These are phyloP conservation scores for Digitonthophagus gazella DNA, from an alignment of 2,888 invertebrate species.

Conservation along the genomic window DNA sequence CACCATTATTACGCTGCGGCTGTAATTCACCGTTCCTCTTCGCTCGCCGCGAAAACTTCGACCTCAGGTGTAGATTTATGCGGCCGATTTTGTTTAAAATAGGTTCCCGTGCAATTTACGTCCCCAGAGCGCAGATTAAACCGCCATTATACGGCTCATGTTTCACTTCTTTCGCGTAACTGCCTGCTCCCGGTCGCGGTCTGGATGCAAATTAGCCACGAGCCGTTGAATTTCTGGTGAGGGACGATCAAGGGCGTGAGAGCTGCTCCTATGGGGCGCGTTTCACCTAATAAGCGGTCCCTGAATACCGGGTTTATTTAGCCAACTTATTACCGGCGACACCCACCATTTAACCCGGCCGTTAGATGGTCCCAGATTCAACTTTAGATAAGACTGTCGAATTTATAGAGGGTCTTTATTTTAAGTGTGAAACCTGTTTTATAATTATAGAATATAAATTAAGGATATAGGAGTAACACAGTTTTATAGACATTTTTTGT, in stretches of 20 bases:
- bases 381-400: conserved; percentile 20
- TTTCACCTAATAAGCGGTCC: conserved; percentile 38
- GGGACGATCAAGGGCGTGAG: conserved; percentile 43
- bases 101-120: conserved; percentile 51
- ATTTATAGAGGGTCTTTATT: no score
- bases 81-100: conserved; percentile 47
- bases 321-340: conserved; percentile 36
- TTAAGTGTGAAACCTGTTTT: no score
- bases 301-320: conserved; percentile 33
- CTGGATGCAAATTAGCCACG: conserved; percentile 48
- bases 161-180: conserved; percentile 40
- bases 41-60: background rate
- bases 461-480: no score
- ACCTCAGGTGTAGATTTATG: conserved; percentile 6
- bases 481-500: no score
- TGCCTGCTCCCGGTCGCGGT: conserved; percentile 39
- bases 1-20: background rate
- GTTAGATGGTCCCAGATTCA: conserved; percentile 22
- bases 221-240: conserved; percentile 48
- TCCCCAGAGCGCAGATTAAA: conserved; percentile 46
- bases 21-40: background rate
- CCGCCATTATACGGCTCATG: conserved; percentile 49
- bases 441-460: no score
- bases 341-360: conserved; percentile 34
- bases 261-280: conserved; percentile 40